Evolutionary conservation across 2,113 vertebrate genomes (phyloP).

Genomic region (Octodon degus): DNA sequence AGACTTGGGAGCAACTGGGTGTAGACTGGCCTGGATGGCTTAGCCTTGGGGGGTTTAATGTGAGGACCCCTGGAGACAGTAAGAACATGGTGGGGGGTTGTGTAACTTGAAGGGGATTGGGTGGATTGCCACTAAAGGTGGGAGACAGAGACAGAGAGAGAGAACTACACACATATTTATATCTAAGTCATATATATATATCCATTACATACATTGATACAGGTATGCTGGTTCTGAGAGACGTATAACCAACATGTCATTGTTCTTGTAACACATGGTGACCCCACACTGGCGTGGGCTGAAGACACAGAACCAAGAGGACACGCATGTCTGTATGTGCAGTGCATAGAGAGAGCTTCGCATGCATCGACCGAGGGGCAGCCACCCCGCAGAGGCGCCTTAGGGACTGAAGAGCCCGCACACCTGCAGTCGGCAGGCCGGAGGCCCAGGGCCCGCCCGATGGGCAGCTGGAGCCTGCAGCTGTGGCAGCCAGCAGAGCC

Average conservation of each 20-base stretch:
- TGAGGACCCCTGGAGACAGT: too few relatives aligned
- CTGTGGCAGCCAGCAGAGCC: not conserved
- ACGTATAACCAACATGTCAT: not conserved
- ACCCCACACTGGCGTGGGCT: not conserved
- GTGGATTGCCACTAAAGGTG: too few relatives aligned
- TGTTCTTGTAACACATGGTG: not conserved
- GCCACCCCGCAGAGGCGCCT: accelerated
- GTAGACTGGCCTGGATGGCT: too few relatives aligned
- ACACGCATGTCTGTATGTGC: not conserved
- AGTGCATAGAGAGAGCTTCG: too few relatives aligned
- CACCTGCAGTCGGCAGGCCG: not conserved
- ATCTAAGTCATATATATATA: too few relatives aligned
- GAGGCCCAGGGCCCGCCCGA: not conserved
- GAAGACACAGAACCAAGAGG: not conserved
- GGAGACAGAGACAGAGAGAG: not conserved
- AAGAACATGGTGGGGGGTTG: too few relatives aligned
- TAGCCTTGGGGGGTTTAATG: too few relatives aligned
- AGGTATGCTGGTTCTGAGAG: not conserved
- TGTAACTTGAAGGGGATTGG: too few relatives aligned
- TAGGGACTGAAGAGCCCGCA: not conserved
- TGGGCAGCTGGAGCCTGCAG: not conserved
- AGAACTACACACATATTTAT: not conserved
- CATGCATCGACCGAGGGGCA: not conserved
- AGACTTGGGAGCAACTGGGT: too few relatives aligned
- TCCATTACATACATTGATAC: not conserved